Conservation (phyloP, 2,113 vertebrate species). For the Platysternon megacephalum region DNA sequence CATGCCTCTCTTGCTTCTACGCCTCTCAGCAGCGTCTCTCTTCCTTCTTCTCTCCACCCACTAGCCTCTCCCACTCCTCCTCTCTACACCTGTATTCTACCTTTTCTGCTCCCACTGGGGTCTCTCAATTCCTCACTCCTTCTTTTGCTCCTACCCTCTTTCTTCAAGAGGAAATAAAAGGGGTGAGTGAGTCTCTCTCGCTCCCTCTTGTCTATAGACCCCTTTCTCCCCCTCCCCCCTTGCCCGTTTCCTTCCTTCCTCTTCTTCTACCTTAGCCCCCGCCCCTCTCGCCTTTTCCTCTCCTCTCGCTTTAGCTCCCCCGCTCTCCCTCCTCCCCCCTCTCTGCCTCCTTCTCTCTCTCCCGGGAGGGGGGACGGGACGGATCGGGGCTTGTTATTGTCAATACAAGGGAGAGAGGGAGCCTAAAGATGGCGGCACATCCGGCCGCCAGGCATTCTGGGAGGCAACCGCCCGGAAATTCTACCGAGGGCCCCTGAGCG, state of each 20-base stretch:
- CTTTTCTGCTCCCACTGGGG: neutral
- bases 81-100: neutral
- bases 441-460: slow-evolving; percentile 68
- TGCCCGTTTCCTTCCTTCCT: neutral
- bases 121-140: neutral
- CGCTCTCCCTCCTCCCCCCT: slow-evolving; percentile 8
- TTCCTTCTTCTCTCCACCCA: neutral
- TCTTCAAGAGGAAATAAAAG: slow-evolving; percentile 38
- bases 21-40: neutral
- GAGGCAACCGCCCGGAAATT: slow-evolving; percentile 48
- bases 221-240: neutral
- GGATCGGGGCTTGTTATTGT: slow-evolving; percentile 69
- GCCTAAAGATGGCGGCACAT: slow-evolving; percentile 70
- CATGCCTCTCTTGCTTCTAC: neutral
- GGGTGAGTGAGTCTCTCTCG: slow-evolving; percentile 13
- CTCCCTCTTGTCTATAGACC: neutral
- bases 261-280: neutral
- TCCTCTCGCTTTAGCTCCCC: neutral
- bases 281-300: neutral
- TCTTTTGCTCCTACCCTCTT: slow-evolving; percentile 38
- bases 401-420: slow-evolving; percentile 53
- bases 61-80: neutral
- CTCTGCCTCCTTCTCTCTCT: slow-evolving; percentile 4
- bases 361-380: slow-evolving; percentile 33
- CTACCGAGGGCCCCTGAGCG: neutral